phyloP scores from a whole-genome alignment of 2,113 vertebrate species.

The Protobothrops mucrosquamatus region DNA sequence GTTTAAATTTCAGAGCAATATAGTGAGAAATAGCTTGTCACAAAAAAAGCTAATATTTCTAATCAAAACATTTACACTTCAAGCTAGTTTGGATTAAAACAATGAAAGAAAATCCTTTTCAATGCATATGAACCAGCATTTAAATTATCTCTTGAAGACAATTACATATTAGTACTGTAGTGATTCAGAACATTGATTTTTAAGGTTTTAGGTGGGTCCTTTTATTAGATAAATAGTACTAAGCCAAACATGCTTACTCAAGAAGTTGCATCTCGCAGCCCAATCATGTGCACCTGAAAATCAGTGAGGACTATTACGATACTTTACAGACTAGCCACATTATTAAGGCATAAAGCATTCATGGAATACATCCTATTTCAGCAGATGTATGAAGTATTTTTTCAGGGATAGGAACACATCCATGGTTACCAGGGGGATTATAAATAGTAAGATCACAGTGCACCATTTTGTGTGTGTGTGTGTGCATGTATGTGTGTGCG shows the following conservation, averaged over 20 bases:
- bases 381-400: not conserved
- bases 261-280: constrained; percentile 38
- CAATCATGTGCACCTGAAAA: not conserved
- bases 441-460: not conserved
- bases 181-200: constrained; percentile 20
- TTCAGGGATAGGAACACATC: not conserved
- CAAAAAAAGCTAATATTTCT: not conserved
- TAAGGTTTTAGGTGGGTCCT: constrained; percentile 28
- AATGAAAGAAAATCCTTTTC: constrained; percentile 26
- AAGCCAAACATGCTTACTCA: constrained; percentile 41
- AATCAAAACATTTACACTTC: not conserved
- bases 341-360: not conserved
- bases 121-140: not conserved
- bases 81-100: constrained; percentile 52
- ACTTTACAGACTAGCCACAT: not conserved
- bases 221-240: constrained; percentile 11
- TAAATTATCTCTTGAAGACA: not conserved
- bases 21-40: not conserved
- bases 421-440: not conserved
- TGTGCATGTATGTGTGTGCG: not conserved
- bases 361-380: not conserved
- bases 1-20: not conserved
- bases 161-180: constrained; percentile 50
- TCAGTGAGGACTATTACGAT: not conserved
- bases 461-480: not conserved